Evolutionary conservation across 2,888 invertebrate species (phyloP).

Genomic region (Eulithis prunata): DNA sequence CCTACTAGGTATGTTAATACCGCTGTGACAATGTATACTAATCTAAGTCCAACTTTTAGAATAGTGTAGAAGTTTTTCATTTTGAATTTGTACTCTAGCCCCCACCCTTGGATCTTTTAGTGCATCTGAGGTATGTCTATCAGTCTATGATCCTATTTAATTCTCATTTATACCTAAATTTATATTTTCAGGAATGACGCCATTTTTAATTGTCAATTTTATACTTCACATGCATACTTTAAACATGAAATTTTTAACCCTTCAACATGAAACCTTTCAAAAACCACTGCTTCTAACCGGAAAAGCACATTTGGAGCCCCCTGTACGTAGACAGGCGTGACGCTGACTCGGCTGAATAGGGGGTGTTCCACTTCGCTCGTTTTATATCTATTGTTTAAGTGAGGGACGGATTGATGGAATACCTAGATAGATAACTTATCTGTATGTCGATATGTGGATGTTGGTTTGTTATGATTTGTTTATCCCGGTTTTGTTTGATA

Average conservation of each 20-base stretch:
- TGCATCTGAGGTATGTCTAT: too few species aligned
- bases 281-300: constrained; percentile 27
- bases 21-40: too few species aligned
- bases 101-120: too few species aligned
- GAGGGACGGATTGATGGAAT: constrained; percentile 68
- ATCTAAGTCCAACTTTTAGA: too few species aligned
- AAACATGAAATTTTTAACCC: constrained; percentile 22
- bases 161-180: too few species aligned
- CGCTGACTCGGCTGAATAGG: constrained; percentile 72
- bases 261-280: constrained; percentile 30
- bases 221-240: neutral
- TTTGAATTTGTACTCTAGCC: too few species aligned
- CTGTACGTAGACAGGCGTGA: constrained; percentile 70
- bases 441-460: constrained; percentile 12
- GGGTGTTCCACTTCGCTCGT: constrained; percentile 81
- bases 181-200: too few species aligned
- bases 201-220: too few species aligned
- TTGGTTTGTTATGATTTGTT: constrained; percentile 28
- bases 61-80: too few species aligned
- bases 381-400: constrained; percentile 81
- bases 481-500: neutral
- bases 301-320: constrained; percentile 48
- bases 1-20: too few species aligned
- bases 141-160: too few species aligned
- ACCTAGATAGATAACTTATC: constrained; percentile 42